Percentiles rank a stretch among this genome's conserved stretches.
Evolutionary conservation across 2,113 vertebrate genomes (phyloP).

Genomic region (Channa maculata): DNA sequence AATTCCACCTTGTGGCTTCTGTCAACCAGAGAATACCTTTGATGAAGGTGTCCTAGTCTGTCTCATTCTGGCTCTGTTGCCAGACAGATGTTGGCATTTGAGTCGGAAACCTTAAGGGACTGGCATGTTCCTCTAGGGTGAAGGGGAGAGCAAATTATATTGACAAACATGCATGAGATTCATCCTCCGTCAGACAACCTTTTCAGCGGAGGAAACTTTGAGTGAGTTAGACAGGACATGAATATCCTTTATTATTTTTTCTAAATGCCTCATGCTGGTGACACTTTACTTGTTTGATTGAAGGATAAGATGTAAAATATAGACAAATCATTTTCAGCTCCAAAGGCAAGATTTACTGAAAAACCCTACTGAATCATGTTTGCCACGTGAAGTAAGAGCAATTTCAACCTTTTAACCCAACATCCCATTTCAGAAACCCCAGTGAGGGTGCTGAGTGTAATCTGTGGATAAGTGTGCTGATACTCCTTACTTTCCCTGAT

Average conservation of each 20-base stretch:
- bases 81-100: conserved; percentile 84
- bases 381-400: conserved; percentile 42
- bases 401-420: conserved; percentile 50
- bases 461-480: conserved; percentile 77
- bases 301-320: conserved; percentile 40
- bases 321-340: conserved; percentile 4
- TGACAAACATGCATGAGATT: conserved; percentile 85
- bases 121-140: conserved; percentile 67
- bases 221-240: conserved; percentile 70
- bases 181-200: conserved; percentile 78
- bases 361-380: neutral
- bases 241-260: conserved; percentile 63
- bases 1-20: conserved; percentile 79
- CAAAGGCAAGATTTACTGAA: neutral
- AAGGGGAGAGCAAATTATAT: conserved; percentile 80
- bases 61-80: conserved; percentile 68
- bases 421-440: conserved; percentile 59
- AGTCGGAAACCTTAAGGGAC: conserved; percentile 78
- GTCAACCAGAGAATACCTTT: conserved; percentile 78
- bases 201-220: conserved; percentile 75
- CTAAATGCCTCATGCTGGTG: conserved; percentile 28
- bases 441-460: conserved; percentile 71
- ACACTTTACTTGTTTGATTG: conserved; percentile 48
- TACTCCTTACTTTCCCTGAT: conserved; percentile 82
- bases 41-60: conserved; percentile 75